Evolutionary conservation across 2,797 vertebrate species (phyloP).

Genomic region (Garrulus glandarius): DNA sequence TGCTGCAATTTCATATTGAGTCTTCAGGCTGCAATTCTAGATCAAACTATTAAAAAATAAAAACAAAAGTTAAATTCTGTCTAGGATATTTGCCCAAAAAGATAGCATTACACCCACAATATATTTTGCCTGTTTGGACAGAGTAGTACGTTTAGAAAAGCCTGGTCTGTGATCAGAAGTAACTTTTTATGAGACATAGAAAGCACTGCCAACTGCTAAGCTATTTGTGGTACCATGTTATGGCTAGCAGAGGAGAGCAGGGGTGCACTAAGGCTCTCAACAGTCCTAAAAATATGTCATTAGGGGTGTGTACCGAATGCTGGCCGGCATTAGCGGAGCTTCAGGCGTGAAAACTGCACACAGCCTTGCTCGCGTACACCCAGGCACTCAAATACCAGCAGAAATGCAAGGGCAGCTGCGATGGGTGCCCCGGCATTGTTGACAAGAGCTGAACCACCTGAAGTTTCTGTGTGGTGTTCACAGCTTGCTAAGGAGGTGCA

Average conservation of each 20-base stretch:
- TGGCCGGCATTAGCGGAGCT: background rate
- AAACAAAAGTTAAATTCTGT: background rate
- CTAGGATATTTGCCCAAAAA: background rate
- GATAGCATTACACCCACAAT: background rate
- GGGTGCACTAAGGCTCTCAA: background rate
- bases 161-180: background rate
- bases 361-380: fast-evolving
- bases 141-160: background rate
- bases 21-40: background rate
- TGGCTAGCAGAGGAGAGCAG: background rate
- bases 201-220: background rate
- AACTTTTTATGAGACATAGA: background rate
- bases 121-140: background rate
- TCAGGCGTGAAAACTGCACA: background rate
- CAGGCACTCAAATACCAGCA: background rate
- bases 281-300: background rate
- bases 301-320: background rate
- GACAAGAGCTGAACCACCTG: background rate
- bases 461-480: background rate
- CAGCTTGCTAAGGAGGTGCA: fast-evolving
- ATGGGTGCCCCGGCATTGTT: fast-evolving
- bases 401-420: background rate
- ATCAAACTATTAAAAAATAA: background rate
- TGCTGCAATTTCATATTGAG: background rate
- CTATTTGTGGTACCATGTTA: background rate